A percentile compares a stretch with the other conserved stretches of the same genome.
phyloP scores from a whole-genome alignment of 2,888 invertebrate species.

The Pyrrhosoma nymphula region DNA sequence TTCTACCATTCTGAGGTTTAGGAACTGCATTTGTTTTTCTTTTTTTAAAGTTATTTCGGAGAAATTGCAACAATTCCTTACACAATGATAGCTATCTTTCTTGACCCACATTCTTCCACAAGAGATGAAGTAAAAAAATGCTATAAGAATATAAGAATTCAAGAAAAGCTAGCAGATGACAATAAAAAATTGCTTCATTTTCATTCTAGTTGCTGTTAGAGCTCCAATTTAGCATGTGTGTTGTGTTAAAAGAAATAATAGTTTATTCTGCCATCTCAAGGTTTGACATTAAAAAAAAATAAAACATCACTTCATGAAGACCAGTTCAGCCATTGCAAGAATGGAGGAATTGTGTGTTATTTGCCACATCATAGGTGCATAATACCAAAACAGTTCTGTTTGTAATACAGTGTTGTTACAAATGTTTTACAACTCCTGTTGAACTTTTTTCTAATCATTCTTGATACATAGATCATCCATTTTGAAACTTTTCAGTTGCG shows the following conservation, averaged over 20 bases:
- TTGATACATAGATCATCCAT: slow-evolving; percentile 68
- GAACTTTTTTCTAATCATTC: slow-evolving; percentile 69
- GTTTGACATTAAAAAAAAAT: slow-evolving; percentile 54
- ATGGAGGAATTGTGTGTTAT: slow-evolving; percentile 51
- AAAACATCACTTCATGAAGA: slow-evolving; percentile 63
- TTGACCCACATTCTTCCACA: slow-evolving; percentile 65
- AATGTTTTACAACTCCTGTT: slow-evolving; percentile 69
- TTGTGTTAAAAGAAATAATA: slow-evolving; percentile 68
- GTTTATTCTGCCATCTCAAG: slow-evolving; percentile 61
- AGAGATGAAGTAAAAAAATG: slow-evolving; percentile 64
- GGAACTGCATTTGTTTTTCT: slow-evolving; percentile 50
- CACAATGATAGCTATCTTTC: slow-evolving; percentile 63
- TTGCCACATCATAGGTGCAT: slow-evolving; percentile 66
- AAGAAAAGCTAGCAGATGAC: slow-evolving; percentile 68
- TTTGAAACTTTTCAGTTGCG: slow-evolving; percentile 66
- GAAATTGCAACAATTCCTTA: slow-evolving; percentile 62
- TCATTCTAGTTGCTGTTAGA: slow-evolving; percentile 66
- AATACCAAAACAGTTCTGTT: slow-evolving; percentile 68
- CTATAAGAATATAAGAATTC: slow-evolving; percentile 60
- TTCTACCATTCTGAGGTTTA: slow-evolving; percentile 66
- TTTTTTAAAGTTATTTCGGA: slow-evolving; percentile 51
- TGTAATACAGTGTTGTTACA: slow-evolving; percentile 69
- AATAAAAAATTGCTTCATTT: slow-evolving; percentile 68
- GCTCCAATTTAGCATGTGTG: slow-evolving; percentile 66
- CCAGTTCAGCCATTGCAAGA: slow-evolving; percentile 59